Evolutionary conservation across 2,888 invertebrate genomes (phyloP), one percentile per base, ranked within the genome.

Genomic region (Gymnocheta viridis): DNA sequence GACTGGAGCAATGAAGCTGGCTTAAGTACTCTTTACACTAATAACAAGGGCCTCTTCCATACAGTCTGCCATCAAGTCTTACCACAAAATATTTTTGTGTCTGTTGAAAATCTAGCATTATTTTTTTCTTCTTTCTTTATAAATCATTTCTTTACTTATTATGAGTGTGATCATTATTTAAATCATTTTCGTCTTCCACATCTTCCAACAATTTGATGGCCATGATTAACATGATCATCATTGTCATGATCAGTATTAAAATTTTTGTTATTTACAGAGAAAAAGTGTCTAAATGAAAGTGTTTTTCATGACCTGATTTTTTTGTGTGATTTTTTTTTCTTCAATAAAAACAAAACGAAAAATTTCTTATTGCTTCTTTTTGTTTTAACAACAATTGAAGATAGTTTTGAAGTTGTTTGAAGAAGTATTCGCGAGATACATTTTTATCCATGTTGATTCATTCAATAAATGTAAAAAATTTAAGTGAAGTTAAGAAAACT

Each of bases 221-320:
- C 49, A 49, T 66, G 17, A 44, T 64, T 27, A 62, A 4, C 49
- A 44, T 24, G n/a, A 44, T 51, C 35, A 49, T 44, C 7, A 60
- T 38, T 29, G 29, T 60, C 49, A 69, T 58, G 38, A 38, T 67
- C 9, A 41, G 29, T 77, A 44, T 64, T 44, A 38, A 67, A 77
- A 69, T 44, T 49, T n/a, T 77, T 78, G 29, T 70, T 69, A 24
- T 62, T 74, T 51, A 35, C 49, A 35, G 12, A 56, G 51, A 41
- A 62, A 73, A 76, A 54, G 67, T 51, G 19, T 32, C 60, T 29
- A 74, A 82, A 82, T 79, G 73, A 79, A 82, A 82, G 82, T 82
- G 82, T 74, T 82, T 82, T 82, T 82, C 82, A 54, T 82, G 82
- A 82, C 82, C 82, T 79, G 56, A 64, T 74, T 82, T 72, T 14